Evolutionary conservation across 2,888 invertebrate genomes (phyloP), one percentile per base, ranked within the genome.

Genomic region (Eilema sororculum): DNA sequence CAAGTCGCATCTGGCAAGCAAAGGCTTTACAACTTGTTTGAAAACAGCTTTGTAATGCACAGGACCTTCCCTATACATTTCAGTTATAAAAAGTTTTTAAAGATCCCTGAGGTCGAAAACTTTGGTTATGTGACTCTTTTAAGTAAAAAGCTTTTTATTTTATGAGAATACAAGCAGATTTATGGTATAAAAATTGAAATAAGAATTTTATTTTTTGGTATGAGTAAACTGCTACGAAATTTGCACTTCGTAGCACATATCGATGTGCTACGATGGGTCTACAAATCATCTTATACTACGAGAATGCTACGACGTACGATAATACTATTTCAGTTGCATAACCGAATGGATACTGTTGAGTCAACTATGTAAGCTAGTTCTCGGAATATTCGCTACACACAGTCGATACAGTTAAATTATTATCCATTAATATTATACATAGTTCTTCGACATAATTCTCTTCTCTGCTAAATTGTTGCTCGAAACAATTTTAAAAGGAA

Each of bases 1-100:
- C 52, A 52, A 52, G 58, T 25, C 22, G 66, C 67, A 67, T 68
- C 70, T 71, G 65, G 28, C 20, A 24, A 52, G 28, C 24, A 5
- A 52, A 65, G 25, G 30, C 60, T 60, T 60, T 59, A 64, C 46
- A 58, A 46, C 25, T 58, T 60, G 62, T 57, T 60, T n/a, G 16
- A 37, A 41, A 68, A 57, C 56, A 30, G 33, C 30, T 30, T 33
- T 33, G 66, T 33, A 41, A 59, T 66, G 9, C 24, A 41, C 46
- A 60, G 60, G 30, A 30, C 25, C 16, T 30, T 12, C 30, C 3
- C 9, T 41, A 59, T 57, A 57, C 3, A 65, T 37, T 58, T 12
- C 10, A n/a, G 58, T 65, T 58, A 65, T 33, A 16, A 22, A 56
- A 65, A 22, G 28, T 52, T 30, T 65, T 30, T n/a, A 56, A 30